phyloP scores from a whole-genome alignment of 2,797 vertebrate genomes.

The Anabacerthia variegaticeps region DNA sequence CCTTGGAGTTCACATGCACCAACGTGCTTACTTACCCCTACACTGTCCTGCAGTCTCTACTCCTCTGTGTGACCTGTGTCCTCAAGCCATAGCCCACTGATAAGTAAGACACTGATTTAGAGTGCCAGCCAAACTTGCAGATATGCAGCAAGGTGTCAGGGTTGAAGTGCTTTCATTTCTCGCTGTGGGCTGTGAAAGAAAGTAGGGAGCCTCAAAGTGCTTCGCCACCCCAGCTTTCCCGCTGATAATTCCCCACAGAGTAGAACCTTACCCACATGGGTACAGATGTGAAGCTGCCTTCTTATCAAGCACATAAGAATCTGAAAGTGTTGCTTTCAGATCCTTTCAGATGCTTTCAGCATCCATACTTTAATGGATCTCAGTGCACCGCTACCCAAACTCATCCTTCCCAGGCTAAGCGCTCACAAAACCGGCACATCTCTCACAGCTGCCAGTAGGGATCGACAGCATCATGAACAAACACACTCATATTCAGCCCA shows the following conservation, averaged over 20 bases:
- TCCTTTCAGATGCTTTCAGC: not conserved
- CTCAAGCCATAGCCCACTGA: not conserved
- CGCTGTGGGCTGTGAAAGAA: not conserved
- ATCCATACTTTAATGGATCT: not conserved
- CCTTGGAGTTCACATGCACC: not conserved
- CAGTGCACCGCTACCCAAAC: not conserved
- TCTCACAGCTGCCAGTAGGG: not conserved
- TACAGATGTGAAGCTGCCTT: not conserved
- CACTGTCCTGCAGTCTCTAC: not conserved
- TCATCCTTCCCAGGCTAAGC: not conserved
- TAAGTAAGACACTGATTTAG: not conserved
- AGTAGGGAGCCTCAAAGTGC: not conserved
- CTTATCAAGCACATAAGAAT: not conserved
- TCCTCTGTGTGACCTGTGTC: not conserved
- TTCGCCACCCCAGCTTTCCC: not conserved
- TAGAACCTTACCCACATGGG: not conserved
- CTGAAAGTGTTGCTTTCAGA: not conserved
- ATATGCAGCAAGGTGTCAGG: not conserved
- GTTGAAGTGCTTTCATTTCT: not conserved
- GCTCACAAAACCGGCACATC: not conserved
- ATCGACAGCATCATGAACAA: not conserved
- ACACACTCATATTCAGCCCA: not conserved
- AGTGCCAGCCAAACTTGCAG: not conserved
- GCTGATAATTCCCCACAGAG: not conserved
- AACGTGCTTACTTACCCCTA: fast-evolving